Base-by-base conservation (phyloP, 2,888 invertebrate genomes). In the Chymomyza fuscimana region DNA sequence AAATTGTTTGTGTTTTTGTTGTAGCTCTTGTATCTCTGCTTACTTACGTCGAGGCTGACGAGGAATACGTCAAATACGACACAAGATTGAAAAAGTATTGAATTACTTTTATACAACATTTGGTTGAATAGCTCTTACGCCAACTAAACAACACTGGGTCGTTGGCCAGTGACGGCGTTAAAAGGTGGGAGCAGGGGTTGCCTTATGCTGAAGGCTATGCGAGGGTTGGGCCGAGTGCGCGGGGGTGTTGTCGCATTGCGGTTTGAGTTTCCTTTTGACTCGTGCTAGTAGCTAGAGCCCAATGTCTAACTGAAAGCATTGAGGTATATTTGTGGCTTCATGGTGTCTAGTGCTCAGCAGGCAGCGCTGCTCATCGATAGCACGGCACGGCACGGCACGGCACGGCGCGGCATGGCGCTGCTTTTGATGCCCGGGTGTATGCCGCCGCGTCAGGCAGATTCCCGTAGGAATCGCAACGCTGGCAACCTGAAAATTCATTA, bases 31-130 rank as follows among this genome's bases (percentile, higher is more conserved):
- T 25, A 25, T 12, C 25, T 19, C 58, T 25, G 46, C 72, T 62
- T 60, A 25, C 54, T 10, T 65, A 70, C 64, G 6, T 61, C 63
- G 6, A 5, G 7, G 32, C 32, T 25, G 19, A 25, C 65, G 52
- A 64, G 61, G 69, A 40, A 15, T 40, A 59, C 15, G 46, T 29
- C 32, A 68, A 59, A 63, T 54, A 60, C 62, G 56, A 58, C 19
- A 73, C 58, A 80, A 81, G 77, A 85, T 86, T 85, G 84, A 75
- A 85, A 81, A 86, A 87, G 86, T 86, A 86, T 86, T 86, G 86
- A 86, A 86, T 86, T 86, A 87, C 86, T 87, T 83, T 87, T 81
- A 82, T 82, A 86, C 82, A 87, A 81, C 85, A 85, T 82, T 80
- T 82, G 86, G 76, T 84, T 84, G 84, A 86, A 84, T 80, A 75